Conservation (phyloP, 2,797 vertebrate species). For the Aythya fuligula region DNA sequence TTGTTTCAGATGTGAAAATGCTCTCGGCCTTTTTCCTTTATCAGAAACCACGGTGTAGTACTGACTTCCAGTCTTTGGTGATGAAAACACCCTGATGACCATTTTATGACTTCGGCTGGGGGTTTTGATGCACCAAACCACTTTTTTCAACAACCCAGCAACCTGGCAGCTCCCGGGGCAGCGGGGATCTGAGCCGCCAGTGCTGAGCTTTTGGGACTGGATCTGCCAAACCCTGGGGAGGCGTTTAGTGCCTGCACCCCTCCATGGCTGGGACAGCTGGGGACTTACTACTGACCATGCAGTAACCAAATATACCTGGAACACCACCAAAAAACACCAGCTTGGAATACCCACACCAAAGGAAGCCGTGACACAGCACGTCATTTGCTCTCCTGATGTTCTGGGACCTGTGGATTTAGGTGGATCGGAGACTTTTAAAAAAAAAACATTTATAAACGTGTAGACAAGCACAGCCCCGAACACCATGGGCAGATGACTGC, state of each 20-base stretch:
- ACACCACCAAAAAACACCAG: too few species aligned
- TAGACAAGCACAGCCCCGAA: background rate
- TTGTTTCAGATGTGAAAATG: background rate
- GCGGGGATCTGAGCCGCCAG: rapidly evolving
- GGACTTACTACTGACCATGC: rapidly evolving
- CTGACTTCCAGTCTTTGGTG: background rate
- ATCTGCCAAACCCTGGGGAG: rapidly evolving
- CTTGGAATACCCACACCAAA: background rate
- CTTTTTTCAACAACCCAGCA: background rate
- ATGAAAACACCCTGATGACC: background rate
- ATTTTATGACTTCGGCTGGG: background rate
- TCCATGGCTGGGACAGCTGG: background rate
- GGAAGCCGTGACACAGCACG: too few species aligned
- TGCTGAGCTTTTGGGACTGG: rapidly evolving
- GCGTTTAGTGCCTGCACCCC: rapidly evolving
- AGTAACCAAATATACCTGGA: rapidly evolving
- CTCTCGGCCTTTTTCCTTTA: background rate
- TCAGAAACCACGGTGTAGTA: background rate
- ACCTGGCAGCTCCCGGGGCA: rapidly evolving
- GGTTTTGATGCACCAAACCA: background rate
- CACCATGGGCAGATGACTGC: rapidly evolving
- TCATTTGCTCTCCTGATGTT: rapidly evolving
- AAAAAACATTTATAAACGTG: background rate
- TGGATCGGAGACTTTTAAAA: background rate
- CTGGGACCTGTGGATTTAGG: rapidly evolving